Base-by-base conservation (phyloP, 1,140 invertebrate species). In the Listronotus oregonensis region DNA sequence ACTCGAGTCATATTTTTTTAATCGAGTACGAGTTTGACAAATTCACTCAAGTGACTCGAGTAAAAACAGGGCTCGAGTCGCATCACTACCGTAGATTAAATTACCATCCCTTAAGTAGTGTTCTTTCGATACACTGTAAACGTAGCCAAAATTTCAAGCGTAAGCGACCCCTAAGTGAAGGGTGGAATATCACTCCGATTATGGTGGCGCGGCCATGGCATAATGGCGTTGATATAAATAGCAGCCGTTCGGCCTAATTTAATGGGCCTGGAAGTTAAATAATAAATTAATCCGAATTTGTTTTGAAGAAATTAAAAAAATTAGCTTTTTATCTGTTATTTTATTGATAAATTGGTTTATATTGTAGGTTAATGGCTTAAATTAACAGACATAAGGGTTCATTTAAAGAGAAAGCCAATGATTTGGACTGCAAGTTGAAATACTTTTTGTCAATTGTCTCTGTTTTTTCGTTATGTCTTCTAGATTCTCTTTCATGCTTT, bases 161-260 rank as follows among this genome's bases (percentile, higher is more conserved):
- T 54, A 39, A 34, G 32, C 31, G 32, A 34, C 51, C 51, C 46
- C 46, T 49, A 54, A 54, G 17, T 54, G 51, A 54, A 54, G 51
- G 51, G 51, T 54, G 32, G 51, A 54, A 54, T 54, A 54, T 54
- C 51, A 54, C 51, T 54, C 51, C 51, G 51, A 54, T 54, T 54
- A 34, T 54, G 51, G 31, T 54, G 51, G 51, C 51, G 51, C 51
- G 32, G 51, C 51, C 51, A 54, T 54, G 51, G 32, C 32, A 54
- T 54, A 54, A 54, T 54, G 51, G 51, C 51, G 51, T 37, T 54
- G 51, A 54, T 54, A 54, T 54, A 54, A 54, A 54, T 54, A 54
- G 51, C 51, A 54, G 51, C 51, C 51, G 51, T 54, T 54, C 51
- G 51, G 51, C 51, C 51, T 54, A 54, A 54, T 54, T 54, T 54